Percentiles rank a stretch among this genome's conserved stretches.
Evolutionary conservation across 2,797 vertebrate species (phyloP).

Genomic region (Rachycentron canadum): DNA sequence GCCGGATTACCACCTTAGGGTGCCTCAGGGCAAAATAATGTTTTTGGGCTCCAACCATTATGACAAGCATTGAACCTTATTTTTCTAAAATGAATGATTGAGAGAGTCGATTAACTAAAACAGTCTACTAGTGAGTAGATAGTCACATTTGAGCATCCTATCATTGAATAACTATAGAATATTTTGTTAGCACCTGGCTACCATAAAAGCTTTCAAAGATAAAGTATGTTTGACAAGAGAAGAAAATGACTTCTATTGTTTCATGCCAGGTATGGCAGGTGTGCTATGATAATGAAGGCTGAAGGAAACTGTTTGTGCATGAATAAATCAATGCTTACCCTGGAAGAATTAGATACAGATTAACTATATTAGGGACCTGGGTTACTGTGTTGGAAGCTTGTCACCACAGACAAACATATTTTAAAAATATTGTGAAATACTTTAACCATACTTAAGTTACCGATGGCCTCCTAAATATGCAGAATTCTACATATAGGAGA

Average conservation of each 20-base stretch:
- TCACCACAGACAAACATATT: slow-evolving; percentile 11
- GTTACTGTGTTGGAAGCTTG: slow-evolving; percentile 10
- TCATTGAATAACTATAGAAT: not conserved
- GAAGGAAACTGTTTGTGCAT: slow-evolving; percentile 19
- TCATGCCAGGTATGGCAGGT: not conserved
- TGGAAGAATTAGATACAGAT: slow-evolving; percentile 29
- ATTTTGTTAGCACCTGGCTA: no score
- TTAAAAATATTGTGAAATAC: not conserved
- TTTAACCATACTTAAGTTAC: slow-evolving; percentile 24
- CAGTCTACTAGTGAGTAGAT: no score
- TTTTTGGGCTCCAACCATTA: no score
- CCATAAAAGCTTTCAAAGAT: not conserved
- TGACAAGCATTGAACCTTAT: no score
- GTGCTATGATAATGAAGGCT: slow-evolving; percentile 4
- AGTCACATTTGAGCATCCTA: no score
- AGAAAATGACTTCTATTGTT: not conserved
- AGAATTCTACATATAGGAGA: not conserved
- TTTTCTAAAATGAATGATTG: no score
- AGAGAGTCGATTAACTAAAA: no score
- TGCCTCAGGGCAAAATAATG: no score
- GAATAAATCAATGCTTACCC: slow-evolving; percentile 8
- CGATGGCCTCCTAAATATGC: slow-evolving; percentile 54
- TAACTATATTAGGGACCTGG: slow-evolving; percentile 7
- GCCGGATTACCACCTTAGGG: no score
- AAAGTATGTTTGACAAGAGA: not conserved